A percentile compares a stretch with the other conserved stretches of the same genome.
phyloP scores from a whole-genome alignment of 2,797 vertebrate species.

The Smutsia gigantea region DNA sequence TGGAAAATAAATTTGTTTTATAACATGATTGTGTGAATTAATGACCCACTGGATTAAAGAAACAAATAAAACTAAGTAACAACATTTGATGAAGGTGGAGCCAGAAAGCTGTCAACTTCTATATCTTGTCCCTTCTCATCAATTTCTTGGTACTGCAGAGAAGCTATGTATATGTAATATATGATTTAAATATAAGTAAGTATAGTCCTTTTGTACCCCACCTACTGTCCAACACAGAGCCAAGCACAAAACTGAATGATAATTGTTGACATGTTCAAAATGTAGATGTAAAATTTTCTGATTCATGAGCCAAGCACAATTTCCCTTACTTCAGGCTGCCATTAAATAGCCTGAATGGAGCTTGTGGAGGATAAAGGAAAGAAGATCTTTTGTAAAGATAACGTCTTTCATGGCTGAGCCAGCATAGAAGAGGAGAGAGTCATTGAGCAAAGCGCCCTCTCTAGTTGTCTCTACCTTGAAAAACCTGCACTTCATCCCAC shows the following conservation, averaged over 20 bases:
- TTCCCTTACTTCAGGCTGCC: not conserved
- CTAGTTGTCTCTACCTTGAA: not conserved
- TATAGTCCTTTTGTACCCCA: not conserved
- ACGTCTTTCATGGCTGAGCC: not conserved
- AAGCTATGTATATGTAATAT: not conserved
- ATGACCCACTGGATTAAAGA: conserved; percentile 6
- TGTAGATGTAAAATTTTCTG: conserved; percentile 15
- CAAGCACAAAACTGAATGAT: not conserved
- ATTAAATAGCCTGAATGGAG: not conserved
- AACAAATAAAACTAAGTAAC: not conserved
- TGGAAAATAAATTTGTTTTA: not conserved
- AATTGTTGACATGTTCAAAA: conserved; percentile 35
- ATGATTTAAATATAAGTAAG: not conserved
- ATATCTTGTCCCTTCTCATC: not conserved
- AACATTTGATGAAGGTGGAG: not conserved
- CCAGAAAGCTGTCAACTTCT: not conserved
- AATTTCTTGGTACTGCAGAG: not conserved
- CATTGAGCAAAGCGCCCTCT: not conserved
- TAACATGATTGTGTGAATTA: not conserved
- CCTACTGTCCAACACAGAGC: not conserved
- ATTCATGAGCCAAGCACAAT: not conserved
- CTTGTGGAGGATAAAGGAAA: not conserved
- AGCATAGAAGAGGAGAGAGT: not conserved
- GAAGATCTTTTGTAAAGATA: not conserved
- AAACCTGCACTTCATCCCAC: not conserved